Conservation (phyloP, 1,140 invertebrate genomes). For the Magallana angulata region DNA sequence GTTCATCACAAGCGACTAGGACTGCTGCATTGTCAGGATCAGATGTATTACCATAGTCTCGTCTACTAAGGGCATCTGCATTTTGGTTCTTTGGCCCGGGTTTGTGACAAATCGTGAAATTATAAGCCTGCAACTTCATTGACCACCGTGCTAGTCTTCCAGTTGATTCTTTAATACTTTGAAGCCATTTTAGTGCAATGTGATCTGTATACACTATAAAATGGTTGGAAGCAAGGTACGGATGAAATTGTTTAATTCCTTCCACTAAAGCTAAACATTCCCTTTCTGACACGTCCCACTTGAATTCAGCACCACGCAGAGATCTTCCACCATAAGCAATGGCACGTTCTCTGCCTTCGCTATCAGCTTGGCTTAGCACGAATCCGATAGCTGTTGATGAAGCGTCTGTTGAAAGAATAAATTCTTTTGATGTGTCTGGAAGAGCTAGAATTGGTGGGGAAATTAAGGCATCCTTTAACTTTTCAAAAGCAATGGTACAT, state of each 20-base stretch:
- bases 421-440: slow-evolving; percentile 58
- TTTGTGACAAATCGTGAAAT: neutral
- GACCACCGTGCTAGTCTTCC: slow-evolving; percentile 54
- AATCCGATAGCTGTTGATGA: slow-evolving; percentile 54
- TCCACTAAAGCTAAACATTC: slow-evolving; percentile 53
- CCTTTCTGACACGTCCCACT: slow-evolving; percentile 47
- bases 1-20: too few species aligned
- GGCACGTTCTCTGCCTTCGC: slow-evolving; percentile 49
- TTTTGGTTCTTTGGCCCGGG: slow-evolving; percentile 22
- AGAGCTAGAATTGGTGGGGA: slow-evolving; percentile 60
- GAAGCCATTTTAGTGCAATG: slow-evolving; percentile 49
- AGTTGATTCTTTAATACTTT: slow-evolving; percentile 39
- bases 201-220: slow-evolving; percentile 58
- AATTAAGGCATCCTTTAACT: slow-evolving; percentile 57
- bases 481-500: slow-evolving; percentile 60
- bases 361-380: slow-evolving; percentile 59
- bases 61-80: slow-evolving; percentile 46
- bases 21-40: neutral
- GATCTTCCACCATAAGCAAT: slow-evolving; percentile 63
- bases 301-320: slow-evolving; percentile 47
- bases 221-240: slow-evolving; percentile 46
- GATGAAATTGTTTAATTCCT: slow-evolving; percentile 43
- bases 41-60: neutral
- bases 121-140: slow-evolving; percentile 32
- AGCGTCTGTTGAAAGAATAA: slow-evolving; percentile 64